phyloP scores from a whole-genome alignment of 2,888 invertebrate species.

The Rosalia funebris region DNA sequence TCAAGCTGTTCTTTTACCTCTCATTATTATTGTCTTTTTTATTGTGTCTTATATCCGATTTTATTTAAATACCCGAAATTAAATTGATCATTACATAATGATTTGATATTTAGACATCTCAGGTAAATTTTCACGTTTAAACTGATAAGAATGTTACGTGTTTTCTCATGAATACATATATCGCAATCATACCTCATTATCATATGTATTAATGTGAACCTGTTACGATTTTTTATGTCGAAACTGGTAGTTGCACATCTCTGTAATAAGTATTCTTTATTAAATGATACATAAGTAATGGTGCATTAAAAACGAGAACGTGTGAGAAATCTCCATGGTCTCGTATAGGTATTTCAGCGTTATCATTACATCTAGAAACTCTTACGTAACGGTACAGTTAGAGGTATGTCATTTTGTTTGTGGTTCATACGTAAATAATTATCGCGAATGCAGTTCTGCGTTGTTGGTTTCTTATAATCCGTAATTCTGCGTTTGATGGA shows the following conservation, averaged over 20 bases:
- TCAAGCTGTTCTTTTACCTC: too few species aligned
- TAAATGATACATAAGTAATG: not conserved
- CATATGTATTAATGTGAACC: too few species aligned
- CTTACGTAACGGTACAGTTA: conserved; percentile 1
- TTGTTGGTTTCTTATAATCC: not conserved
- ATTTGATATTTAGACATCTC: too few species aligned
- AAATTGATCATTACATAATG: too few species aligned
- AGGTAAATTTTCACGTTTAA: too few species aligned
- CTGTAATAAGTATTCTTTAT: not conserved
- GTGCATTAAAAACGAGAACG: not conserved
- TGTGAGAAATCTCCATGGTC: conserved; percentile 1
- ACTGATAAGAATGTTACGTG: too few species aligned
- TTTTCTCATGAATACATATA: too few species aligned
- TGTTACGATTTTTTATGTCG: not conserved
- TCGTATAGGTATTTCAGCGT: not conserved
- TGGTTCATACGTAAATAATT: not conserved
- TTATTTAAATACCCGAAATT: too few species aligned
- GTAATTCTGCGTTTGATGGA: too few species aligned
- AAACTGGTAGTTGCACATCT: not conserved
- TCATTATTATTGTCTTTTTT: too few species aligned
- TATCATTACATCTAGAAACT: conserved; percentile 1
- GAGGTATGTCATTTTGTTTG: conserved; percentile 6
- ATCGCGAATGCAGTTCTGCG: not conserved
- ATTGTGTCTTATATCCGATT: too few species aligned
- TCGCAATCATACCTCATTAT: too few species aligned